These are phyloP conservation scores for Sus cebifrons DNA, from an alignment of 2,797 vertebrate species.

Conservation along the genomic window DNA sequence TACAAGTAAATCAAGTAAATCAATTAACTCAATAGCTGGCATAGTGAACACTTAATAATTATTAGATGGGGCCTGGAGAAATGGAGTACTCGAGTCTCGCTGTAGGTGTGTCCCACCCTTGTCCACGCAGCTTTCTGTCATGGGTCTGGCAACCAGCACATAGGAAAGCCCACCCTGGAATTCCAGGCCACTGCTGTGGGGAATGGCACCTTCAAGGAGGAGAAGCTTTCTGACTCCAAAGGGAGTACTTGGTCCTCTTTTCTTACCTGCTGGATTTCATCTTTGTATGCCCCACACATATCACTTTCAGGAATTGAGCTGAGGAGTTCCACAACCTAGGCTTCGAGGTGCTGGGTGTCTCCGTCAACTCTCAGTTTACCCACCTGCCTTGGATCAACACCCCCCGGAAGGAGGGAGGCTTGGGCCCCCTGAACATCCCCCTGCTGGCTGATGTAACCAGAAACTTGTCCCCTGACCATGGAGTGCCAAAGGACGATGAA, in stretches of 20 bases:
- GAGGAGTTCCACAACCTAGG: slow-evolving; percentile 93
- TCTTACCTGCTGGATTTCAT: slow-evolving; percentile 98
- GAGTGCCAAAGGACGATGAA: slow-evolving; percentile 95
- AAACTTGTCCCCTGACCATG: slow-evolving; percentile 93
- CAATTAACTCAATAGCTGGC: neutral
- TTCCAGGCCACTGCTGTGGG: no score
- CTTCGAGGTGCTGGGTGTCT: slow-evolving; percentile 95
- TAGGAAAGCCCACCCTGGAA: no score
- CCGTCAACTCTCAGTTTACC: slow-evolving; percentile 96
- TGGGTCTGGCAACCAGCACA: no score
- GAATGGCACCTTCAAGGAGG: no score
- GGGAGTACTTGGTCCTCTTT: slow-evolving; percentile 96
- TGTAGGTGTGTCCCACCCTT: no score
- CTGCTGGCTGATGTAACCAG: slow-evolving; percentile 94
- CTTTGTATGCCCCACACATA: slow-evolving; percentile 97
- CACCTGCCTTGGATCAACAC: slow-evolving; percentile 97
- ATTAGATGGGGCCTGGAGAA: no score
- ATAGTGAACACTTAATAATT: neutral
- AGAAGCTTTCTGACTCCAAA: slow-evolving; percentile 87
- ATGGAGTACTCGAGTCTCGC: no score
- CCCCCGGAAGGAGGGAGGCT: slow-evolving; percentile 95
- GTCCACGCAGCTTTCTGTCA: no score
- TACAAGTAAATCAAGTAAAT: neutral
- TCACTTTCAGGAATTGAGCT: slow-evolving; percentile 93
- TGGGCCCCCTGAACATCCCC: slow-evolving; percentile 95